Percentiles rank a stretch among this genome's conserved stretches.
phyloP scores from a whole-genome alignment of 2,113 vertebrate genomes.

The Cariama cristata region DNA sequence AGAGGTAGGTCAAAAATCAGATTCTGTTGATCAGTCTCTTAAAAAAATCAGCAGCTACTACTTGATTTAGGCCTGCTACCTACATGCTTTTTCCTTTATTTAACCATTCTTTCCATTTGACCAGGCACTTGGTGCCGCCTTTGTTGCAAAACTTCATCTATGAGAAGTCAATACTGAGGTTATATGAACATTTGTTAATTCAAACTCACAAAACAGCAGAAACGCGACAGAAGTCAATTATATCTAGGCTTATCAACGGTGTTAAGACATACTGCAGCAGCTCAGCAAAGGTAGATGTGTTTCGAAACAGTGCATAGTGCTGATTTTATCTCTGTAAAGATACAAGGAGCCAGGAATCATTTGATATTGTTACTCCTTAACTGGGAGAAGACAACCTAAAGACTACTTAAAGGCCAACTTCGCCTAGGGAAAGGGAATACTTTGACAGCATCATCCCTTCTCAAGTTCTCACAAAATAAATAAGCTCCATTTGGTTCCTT shows the following conservation, averaged over 20 bases:
- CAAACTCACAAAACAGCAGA: not conserved
- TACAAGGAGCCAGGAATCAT: not conserved
- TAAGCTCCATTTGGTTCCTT: not conserved
- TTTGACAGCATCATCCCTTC: not conserved
- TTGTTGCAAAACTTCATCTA: not conserved
- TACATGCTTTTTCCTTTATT: not conserved
- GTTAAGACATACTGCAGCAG: not conserved
- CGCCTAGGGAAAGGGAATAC: not conserved
- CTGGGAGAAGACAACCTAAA: not conserved
- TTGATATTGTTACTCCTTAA: not conserved
- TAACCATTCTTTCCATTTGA: not conserved
- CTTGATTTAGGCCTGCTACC: not conserved
- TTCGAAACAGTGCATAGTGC: not conserved
- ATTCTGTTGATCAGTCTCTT: not conserved
- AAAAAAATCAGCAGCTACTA: not conserved
- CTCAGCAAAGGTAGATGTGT: not conserved
- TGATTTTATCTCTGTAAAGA: not conserved
- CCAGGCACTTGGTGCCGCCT: not conserved
- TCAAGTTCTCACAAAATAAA: not conserved
- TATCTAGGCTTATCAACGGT: not conserved
- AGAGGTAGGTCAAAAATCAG: not conserved
- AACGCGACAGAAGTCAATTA: not conserved
- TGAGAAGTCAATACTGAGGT: not conserved
- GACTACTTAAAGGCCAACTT: not conserved
- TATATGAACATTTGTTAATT: not conserved